Base-by-base conservation (phyloP, 2,888 invertebrate genomes). In the Aphidius colemani region DNA sequence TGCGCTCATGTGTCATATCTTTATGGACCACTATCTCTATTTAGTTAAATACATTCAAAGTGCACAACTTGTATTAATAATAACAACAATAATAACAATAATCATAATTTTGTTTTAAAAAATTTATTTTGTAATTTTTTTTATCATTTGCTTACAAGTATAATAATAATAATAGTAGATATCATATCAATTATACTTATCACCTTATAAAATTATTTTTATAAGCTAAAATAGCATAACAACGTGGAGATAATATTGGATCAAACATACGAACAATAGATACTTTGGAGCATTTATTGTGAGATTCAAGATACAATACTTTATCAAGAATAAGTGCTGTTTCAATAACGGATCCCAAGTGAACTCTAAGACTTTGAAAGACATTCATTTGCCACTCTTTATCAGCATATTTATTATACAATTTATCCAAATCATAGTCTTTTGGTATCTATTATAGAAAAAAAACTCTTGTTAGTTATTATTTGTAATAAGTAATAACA, bases 311-410 rank as follows among this genome's bases (percentile, higher is more conserved):
- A 85, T 86, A 96, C 72, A 92, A 83, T 50, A 93, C 80, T 72
- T 95, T 87, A 81, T 97, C 96, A 61, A 95, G 83, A 65, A 96
- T 84, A 73, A 96, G 91, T 4, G 94, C 84, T 71, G 88, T 87
- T 80, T 96, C 96, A 13, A 96, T 84, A 18, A 92, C 87, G 13
- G 93, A 92, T 1, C 95, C 92, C 70, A 94, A 84, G 66, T 89
- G 85, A 74, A 92, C 85, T 67, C 94, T 86, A 51, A 95, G 75
- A 71, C 93, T 86, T 84, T 93, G 93, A 81, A 94, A 96, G 59
- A 90, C 76, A 68, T 90, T 86, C 62, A 94, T 83, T 75, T 88
- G 86, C 73, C 87, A 84, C 77, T 86, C 84, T 49, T 86, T 83
- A 7, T 74, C 53, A n/a, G 78, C 69, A 71, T 85, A 83, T 1